Evolutionary conservation across 2,888 invertebrate genomes (phyloP).

Genomic region (Lasioglossum morio): DNA sequence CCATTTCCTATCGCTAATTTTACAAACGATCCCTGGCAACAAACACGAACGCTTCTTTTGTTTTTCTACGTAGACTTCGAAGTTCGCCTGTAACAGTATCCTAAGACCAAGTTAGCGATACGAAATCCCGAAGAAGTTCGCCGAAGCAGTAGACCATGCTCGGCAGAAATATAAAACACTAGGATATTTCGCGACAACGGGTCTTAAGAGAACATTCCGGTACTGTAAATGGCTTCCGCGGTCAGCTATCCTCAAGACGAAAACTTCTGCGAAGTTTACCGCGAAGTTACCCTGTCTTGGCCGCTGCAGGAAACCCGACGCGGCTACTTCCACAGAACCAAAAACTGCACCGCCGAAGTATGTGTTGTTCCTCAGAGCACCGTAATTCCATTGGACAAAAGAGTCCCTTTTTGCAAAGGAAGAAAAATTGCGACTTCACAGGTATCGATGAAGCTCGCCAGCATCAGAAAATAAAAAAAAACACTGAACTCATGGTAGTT

Average conservation of each 20-base stretch:
- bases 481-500: background rate
- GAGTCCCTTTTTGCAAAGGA: slow-evolving; percentile 7
- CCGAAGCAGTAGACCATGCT: background rate
- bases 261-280: slow-evolving; percentile 48
- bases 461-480: slow-evolving; percentile 7
- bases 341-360: slow-evolving; percentile 29
- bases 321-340: slow-evolving; percentile 9
- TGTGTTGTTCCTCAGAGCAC: background rate
- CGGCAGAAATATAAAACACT: slow-evolving; percentile 50
- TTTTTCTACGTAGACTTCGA: background rate
- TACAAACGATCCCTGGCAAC: background rate
- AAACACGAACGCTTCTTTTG: background rate
- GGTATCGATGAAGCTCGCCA: background rate
- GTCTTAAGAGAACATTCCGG: slow-evolving; percentile 53
- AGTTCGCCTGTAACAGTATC: background rate
- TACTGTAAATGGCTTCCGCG: slow-evolving; percentile 55
- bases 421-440: background rate
- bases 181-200: slow-evolving; percentile 50
- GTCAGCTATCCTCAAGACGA: slow-evolving; percentile 49
- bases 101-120: background rate
- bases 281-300: slow-evolving; percentile 38
- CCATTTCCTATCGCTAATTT: background rate
- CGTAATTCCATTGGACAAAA: slow-evolving; percentile 20
- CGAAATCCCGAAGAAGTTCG: slow-evolving; percentile 26
- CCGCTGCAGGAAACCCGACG: slow-evolving; percentile 36